phyloP scores from a whole-genome alignment of 1,140 invertebrate genomes.

The Ridgeia piscesae region DNA sequence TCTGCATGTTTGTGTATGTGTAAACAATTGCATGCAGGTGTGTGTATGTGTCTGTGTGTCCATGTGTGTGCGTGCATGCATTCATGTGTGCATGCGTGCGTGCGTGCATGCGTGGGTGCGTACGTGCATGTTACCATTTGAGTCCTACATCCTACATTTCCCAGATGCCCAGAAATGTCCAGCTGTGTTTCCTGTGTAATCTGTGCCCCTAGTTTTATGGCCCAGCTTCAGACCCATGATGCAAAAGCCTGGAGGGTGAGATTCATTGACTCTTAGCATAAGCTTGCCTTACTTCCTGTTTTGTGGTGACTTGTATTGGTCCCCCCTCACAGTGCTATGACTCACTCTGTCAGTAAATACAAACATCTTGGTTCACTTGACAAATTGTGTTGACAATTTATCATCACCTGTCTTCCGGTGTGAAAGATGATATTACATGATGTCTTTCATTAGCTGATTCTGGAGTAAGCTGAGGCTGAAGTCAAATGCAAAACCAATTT shows the following conservation, averaged over 20 bases:
- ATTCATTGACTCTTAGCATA: background rate
- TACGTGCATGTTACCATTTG: background rate
- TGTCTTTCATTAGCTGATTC: too few relatives aligned
- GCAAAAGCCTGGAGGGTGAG: background rate
- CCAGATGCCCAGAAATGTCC: background rate
- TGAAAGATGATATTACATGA: too few relatives aligned
- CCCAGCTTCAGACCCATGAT: background rate
- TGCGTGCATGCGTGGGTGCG: too few relatives aligned
- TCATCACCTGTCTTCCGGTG: too few relatives aligned
- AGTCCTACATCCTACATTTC: background rate
- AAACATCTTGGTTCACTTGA: too few relatives aligned
- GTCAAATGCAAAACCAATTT: background rate
- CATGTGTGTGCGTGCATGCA: background rate
- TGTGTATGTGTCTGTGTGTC: background rate
- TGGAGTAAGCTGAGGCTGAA: background rate
- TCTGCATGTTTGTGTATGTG: too few relatives aligned
- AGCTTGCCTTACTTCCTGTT: too few relatives aligned
- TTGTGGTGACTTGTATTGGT: too few relatives aligned
- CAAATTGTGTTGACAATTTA: too few relatives aligned
- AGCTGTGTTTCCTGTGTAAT: background rate
- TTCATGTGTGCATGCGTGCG: slow-evolving; percentile 8
- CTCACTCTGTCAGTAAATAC: too few relatives aligned
- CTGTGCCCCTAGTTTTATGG: background rate
- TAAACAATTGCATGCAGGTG: too few relatives aligned
- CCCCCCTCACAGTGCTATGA: too few relatives aligned